These are phyloP conservation scores for Choloepus hoffmanni DNA, from an alignment of 2,113 vertebrate species.

Conservation along the genomic window DNA sequence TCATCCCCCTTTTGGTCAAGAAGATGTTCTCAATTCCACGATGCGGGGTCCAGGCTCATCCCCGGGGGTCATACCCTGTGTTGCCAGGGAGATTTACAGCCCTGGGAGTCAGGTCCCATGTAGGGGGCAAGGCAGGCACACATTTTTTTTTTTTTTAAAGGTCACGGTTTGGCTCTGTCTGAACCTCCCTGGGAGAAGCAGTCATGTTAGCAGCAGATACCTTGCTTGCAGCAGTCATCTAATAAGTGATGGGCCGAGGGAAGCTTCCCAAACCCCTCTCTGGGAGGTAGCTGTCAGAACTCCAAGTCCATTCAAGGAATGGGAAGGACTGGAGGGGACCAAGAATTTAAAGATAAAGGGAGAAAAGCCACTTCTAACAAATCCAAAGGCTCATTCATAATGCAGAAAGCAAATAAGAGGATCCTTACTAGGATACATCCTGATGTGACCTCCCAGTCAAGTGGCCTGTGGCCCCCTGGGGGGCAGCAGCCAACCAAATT, in stretches of 20 bases:
- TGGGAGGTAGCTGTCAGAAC: conserved; percentile 60
- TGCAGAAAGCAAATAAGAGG: conserved; percentile 64
- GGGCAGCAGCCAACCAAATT: background rate
- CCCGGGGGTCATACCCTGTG: too few species aligned
- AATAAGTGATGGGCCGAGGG: conserved; percentile 72
- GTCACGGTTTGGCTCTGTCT: conserved; percentile 86
- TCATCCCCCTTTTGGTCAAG: too few species aligned
- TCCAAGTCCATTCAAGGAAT: conserved; percentile 22
- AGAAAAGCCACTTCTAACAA: conserved; percentile 59
- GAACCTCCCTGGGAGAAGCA: conserved; percentile 81
- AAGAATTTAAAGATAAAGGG: conserved; percentile 44
- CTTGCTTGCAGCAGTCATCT: conserved; percentile 72
- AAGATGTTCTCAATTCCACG: too few species aligned
- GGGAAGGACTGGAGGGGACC: background rate
- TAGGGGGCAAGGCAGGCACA: too few species aligned
- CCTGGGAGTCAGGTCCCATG: too few species aligned
- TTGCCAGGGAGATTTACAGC: too few species aligned
- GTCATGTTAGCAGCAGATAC: conserved; percentile 88
- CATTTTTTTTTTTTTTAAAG: conserved; percentile 69
- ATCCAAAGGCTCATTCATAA: conserved; percentile 63
- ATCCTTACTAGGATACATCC: conserved; percentile 66
- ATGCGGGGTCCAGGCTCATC: too few species aligned
- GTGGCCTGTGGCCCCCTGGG: background rate
- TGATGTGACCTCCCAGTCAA: background rate
- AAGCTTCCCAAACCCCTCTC: background rate